Base-by-base conservation (phyloP, 2,113 vertebrate species). In the Chauna torquata region DNA sequence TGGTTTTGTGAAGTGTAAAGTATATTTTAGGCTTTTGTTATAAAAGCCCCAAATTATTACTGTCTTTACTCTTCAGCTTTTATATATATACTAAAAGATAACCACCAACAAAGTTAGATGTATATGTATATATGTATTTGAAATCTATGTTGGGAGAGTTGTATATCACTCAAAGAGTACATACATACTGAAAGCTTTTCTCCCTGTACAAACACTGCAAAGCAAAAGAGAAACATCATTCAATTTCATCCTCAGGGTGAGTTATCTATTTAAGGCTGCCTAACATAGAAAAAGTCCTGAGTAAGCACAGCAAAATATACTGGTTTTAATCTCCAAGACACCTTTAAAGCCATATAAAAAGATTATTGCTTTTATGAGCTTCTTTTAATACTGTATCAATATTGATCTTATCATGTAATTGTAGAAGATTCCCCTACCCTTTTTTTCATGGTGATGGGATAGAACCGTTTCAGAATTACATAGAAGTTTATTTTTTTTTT, bases 361-460 rank as follows among this genome's bases (percentile, higher is more conserved):
- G 77, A 95, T 90, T 96, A 83, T 52, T 74, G 36, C 38, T 69
- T 96, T 96, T 92, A 90, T 92, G 54, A 96, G 42, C 50, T 61
- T 79, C 45, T 93, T 96, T 96, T 82, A 96, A 88, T 91, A 88
- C 42, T 88, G 55, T 84, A 92, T 93, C 82, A 88, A 68, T 96
- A 95, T 86, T 96, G 96, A 95, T 96, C 57, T 93, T 90, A 90
- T 88, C 38, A 47, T 84, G 18, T n/a, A 91, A 93, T 96, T 82
- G 62, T 20, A 82, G 59, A 82, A 86, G 19, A 83, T 82, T 90
- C n/a, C 17, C 17, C 23, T 79, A 42, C 3, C 3, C 3, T 65
- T 4, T 64, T 66, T 94, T 95, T 65, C 15, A 17, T 62, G 44
- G 20, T 13, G 17, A 30, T 54, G 34, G 66, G 27, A n/a, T 54